Evolutionary conservation across 2,888 invertebrate species (phyloP).

Genomic region (Clepsis dumicolana): DNA sequence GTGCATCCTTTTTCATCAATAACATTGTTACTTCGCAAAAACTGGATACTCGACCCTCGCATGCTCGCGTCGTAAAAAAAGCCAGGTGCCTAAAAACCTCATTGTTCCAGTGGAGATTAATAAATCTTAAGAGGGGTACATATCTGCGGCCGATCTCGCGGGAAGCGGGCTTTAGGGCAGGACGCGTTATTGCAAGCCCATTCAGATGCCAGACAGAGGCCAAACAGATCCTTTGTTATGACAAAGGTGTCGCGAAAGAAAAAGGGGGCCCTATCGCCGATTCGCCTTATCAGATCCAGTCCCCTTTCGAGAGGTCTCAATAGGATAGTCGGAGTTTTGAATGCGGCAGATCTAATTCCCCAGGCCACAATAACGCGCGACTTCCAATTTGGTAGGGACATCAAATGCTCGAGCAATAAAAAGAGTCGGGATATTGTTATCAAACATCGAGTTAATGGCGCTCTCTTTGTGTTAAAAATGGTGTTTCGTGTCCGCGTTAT

Average conservation of each 20-base stretch:
- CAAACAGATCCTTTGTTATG: slow-evolving; percentile 85
- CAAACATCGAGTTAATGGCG: slow-evolving; percentile 63
- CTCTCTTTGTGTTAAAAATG: slow-evolving; percentile 54
- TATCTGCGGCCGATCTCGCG: slow-evolving; percentile 84
- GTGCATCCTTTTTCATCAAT: neutral
- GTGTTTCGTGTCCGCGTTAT: slow-evolving; percentile 40
- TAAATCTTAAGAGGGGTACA: slow-evolving; percentile 83
- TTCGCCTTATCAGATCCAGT: slow-evolving; percentile 85
- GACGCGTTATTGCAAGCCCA: slow-evolving; percentile 84
- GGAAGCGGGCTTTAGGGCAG: slow-evolving; percentile 78
- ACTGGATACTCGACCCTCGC: slow-evolving; percentile 72
- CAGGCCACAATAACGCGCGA: slow-evolving; percentile 75
- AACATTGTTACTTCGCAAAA: slow-evolving; percentile 43
- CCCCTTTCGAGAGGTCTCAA: slow-evolving; percentile 85
- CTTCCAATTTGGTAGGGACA: slow-evolving; percentile 77
- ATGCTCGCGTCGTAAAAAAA: slow-evolving; percentile 76
- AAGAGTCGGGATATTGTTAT: slow-evolving; percentile 65
- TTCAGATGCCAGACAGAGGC: slow-evolving; percentile 84
- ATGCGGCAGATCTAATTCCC: slow-evolving; percentile 84
- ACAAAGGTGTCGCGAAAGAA: slow-evolving; percentile 86
- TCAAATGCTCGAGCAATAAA: slow-evolving; percentile 65
- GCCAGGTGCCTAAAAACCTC: slow-evolving; percentile 83
- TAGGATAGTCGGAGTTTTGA: slow-evolving; percentile 81
- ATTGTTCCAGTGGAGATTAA: slow-evolving; percentile 85
- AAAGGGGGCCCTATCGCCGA: slow-evolving; percentile 84